phyloP scores from a whole-genome alignment of 23 tunicate species.

The Aplidium turbinatum region DNA sequence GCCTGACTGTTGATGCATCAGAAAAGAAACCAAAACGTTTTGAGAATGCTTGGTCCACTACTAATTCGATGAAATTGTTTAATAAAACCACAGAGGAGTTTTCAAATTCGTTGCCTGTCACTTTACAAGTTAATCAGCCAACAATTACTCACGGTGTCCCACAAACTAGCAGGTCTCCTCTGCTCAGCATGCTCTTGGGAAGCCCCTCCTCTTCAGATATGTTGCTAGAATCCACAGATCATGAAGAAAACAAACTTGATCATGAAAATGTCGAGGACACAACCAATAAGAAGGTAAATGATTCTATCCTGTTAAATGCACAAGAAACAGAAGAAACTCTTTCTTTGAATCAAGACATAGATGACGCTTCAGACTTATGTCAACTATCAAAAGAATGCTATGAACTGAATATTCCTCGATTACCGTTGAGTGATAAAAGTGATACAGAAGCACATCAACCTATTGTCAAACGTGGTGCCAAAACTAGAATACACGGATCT shows the following conservation, averaged over 20 bases:
- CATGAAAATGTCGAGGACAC: too few species aligned
- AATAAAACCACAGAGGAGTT: too few species aligned
- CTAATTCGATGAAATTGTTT: too few species aligned
- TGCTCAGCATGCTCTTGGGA: background rate
- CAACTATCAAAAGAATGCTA: background rate
- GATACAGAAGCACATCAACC: too few species aligned
- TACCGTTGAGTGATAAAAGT: too few species aligned
- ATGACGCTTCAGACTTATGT: background rate
- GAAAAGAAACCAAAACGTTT: background rate
- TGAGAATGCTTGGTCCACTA: background rate
- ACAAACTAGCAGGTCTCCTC: background rate
- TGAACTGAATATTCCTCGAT: background rate
- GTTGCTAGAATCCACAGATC: too few species aligned
- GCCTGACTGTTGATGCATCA: background rate
- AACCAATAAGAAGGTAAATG: too few species aligned
- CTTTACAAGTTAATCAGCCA: background rate
- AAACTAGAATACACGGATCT: too few species aligned
- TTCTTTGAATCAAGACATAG: slow-evolving; percentile 2
- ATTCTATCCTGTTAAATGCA: background rate
- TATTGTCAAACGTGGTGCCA: too few species aligned
- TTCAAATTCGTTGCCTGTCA: background rate
- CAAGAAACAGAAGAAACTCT: background rate
- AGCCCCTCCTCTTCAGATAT: too few species aligned
- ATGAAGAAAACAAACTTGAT: too few species aligned
- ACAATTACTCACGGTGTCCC: background rate